Evolutionary conservation across 2,797 vertebrate genomes (phyloP).

Genomic region (Amphiprion clarkii): DNA sequence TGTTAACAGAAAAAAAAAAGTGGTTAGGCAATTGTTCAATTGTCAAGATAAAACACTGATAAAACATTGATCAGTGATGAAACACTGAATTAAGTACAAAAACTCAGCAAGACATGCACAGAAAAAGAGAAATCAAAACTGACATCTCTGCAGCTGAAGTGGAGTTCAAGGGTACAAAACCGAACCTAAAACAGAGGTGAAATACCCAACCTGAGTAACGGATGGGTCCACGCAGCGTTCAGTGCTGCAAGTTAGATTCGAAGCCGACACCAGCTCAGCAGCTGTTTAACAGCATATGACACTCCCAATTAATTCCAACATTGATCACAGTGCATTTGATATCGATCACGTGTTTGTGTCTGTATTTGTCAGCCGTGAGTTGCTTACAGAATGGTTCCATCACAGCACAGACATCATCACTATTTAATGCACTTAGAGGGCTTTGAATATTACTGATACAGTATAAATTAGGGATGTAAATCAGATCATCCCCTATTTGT

Average conservation of each 20-base stretch:
- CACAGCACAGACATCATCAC: conserved; percentile 41
- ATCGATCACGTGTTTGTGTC: conserved; percentile 61
- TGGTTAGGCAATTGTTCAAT: conserved; percentile 71
- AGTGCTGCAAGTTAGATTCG: conserved; percentile 35
- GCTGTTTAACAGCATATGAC: conserved; percentile 59
- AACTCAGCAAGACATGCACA: conserved; percentile 58
- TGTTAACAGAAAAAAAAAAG: conserved; percentile 59
- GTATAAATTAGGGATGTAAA: conserved; percentile 50
- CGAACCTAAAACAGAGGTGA: conserved; percentile 37
- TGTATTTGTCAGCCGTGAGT: conserved; percentile 42
- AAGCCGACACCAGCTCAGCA: conserved; percentile 43
- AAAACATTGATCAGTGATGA: conserved; percentile 79
- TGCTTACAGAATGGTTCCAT: conserved; percentile 48
- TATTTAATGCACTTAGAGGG: conserved; percentile 62
- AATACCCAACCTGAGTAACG: conserved; percentile 31
- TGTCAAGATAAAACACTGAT: conserved; percentile 78
- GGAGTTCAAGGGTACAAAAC: conserved; percentile 45
- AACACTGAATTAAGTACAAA: conserved; percentile 74
- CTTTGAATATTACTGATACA: conserved; percentile 50
- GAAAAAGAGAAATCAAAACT: conserved; percentile 63
- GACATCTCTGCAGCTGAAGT: conserved; percentile 51
- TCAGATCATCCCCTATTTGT: conserved; percentile 47
- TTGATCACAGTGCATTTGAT: conserved; percentile 70
- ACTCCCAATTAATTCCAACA: conserved; percentile 60
- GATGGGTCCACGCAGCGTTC: conserved; percentile 21